Evolutionary conservation across 2,113 vertebrate species (phyloP), one percentile per base, ranked within the genome.

Genomic region (Megalops atlanticus): DNA sequence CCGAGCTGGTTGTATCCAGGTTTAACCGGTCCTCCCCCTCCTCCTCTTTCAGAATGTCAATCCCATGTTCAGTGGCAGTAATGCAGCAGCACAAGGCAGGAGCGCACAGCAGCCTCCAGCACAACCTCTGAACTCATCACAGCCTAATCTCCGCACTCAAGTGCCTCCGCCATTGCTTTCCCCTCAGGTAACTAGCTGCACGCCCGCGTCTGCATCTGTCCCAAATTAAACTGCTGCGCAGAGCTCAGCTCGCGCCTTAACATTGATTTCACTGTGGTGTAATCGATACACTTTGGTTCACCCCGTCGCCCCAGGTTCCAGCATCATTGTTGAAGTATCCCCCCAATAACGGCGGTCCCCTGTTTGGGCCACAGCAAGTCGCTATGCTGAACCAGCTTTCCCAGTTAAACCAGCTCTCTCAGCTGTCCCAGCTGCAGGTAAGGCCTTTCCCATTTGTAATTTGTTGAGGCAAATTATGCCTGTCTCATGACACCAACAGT

Each of bases 121-220:
- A 95, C 96, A 97, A 88, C 92, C 96, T 93, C 91, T 96, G 86
- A 95, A 93, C 89, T 95, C 96, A 89, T 94, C 95, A 91, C 98
- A 98, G 95, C 92, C 96, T 92, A 97, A 94, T 90, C 96, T 97
- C 92, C 97, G 97, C 89, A 96, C 97, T 94, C 98, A 98, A 99
- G 98, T 99, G 98, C 98, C 98, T 99, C 97, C 97, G 94, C 96
- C 97, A 93, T 95, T 98, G 92, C 96, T 97, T 81, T 96, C 97
- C 96, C 94, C 98, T 99, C 98, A 99, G 98, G 98, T 98, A 91
- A 82, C 0, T 31, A 58, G 15, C 15, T 0, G 12, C 43, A 4
- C 31, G 4, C 27, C 52, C 21, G 21, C 6, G 52, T 4, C 52
- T 1, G 24, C 58, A 31, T n/a, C 58, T 64, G n/a, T 64, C 24